Evolutionary conservation across 2,888 invertebrate species (phyloP).

Genomic region (Drosophila gaucha): DNA sequence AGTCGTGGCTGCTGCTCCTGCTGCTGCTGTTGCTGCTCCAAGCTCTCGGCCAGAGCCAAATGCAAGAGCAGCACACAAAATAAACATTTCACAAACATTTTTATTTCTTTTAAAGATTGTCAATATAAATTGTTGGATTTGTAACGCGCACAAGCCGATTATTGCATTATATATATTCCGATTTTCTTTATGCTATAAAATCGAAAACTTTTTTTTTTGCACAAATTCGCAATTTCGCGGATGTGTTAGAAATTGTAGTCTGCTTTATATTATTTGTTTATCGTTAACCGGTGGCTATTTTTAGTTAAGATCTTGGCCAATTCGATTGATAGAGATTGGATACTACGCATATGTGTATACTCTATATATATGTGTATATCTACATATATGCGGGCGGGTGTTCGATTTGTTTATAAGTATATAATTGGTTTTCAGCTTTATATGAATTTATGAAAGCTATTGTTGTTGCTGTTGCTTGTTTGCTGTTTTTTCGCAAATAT

Average conservation of each 20-base stretch:
- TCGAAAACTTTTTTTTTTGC: conserved; percentile 30
- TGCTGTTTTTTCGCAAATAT: conserved; percentile 21
- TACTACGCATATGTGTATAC: conserved; percentile 27
- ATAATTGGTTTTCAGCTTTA: conserved; percentile 37
- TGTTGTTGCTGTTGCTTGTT: conserved; percentile 20
- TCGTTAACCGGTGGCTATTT: conserved; percentile 54
- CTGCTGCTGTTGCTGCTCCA: conserved; percentile 20
- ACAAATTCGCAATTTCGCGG: conserved; percentile 56
- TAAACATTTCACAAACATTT: conserved; percentile 64
- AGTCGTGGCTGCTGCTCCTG: conserved; percentile 37
- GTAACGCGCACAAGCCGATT: conserved; percentile 16
- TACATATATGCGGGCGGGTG: conserved; percentile 21
- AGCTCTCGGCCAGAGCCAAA: conserved; percentile 36
- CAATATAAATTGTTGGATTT: conserved; percentile 7
- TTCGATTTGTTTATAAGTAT: conserved; percentile 56
- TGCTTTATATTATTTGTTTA: conserved; percentile 49
- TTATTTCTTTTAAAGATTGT: conserved; percentile 5
- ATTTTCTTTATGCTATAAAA: not conserved
- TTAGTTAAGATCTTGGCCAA: conserved; percentile 47
- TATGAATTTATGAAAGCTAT: conserved; percentile 41
- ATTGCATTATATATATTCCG: conserved; percentile 29
- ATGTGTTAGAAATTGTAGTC: conserved; percentile 40
- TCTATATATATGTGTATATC: conserved; percentile 13
- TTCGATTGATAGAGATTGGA: conserved; percentile 37
- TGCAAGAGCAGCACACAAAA: conserved; percentile 51